Percentiles rank a stretch among this genome's conserved stretches.
Conservation (phyloP, 2,888 invertebrate genomes). For the Xylophagus ater region DNA sequence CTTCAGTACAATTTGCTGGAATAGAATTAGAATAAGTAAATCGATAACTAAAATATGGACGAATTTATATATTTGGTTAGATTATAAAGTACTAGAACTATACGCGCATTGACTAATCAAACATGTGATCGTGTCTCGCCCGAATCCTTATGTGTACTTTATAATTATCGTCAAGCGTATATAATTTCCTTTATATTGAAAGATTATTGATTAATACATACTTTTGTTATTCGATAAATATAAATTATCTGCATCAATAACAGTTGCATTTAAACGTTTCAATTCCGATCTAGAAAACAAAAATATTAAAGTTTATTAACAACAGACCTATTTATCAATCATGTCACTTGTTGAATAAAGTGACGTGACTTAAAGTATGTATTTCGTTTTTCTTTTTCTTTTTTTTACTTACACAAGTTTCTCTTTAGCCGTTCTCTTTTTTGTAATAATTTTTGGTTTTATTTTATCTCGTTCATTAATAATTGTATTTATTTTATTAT, state of each 20-base stretch:
- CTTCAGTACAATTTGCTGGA: constrained; percentile 42
- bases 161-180: too few relatives aligned
- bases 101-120: too few relatives aligned
- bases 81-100: too few relatives aligned
- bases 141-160: too few relatives aligned
- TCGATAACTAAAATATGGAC: too few relatives aligned
- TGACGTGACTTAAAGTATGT: constrained; percentile 31
- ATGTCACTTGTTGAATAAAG: too few relatives aligned
- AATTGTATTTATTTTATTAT: constrained; percentile 13
- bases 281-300: constrained; percentile 41
- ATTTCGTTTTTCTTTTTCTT: constrained; percentile 25
- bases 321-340: not conserved
- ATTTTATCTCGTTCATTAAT: constrained; percentile 28
- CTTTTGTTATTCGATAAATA: too few relatives aligned
- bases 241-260: constrained; percentile 42
- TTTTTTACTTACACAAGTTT: constrained; percentile 6
- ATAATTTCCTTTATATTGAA: too few relatives aligned
- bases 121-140: too few relatives aligned
- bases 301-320: constrained; percentile 7
- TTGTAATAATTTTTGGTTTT: not conserved
- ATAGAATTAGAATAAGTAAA: too few relatives aligned
- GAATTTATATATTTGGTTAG: too few relatives aligned
- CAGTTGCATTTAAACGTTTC: constrained; percentile 52
- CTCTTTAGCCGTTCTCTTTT: constrained; percentile 2
- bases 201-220: too few relatives aligned